A percentile compares a stretch with the other conserved stretches of the same genome.
phyloP scores from a whole-genome alignment of 2,888 invertebrate species.

The Colostygia pectinataria region DNA sequence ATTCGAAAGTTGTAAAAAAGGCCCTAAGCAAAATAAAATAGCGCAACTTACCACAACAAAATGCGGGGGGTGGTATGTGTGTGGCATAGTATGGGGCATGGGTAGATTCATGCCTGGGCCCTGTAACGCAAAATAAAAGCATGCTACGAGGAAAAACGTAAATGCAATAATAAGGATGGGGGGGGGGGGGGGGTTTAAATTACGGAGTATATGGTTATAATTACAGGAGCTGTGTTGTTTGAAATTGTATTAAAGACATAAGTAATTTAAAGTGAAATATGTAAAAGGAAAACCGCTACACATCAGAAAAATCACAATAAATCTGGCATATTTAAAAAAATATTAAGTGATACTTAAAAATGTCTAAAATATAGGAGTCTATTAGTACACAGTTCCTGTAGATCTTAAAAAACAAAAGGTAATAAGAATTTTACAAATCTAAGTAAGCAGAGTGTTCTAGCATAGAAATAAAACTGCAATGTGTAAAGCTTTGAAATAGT shows the following conservation, averaged over 20 bases:
- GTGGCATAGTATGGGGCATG: constrained; percentile 80
- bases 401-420: neutral
- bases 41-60: constrained; percentile 78
- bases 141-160: constrained; percentile 68
- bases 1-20: too few species aligned
- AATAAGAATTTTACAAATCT: constrained; percentile 11
- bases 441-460: constrained; percentile 24
- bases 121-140: constrained; percentile 77
- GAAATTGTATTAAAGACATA: too few species aligned
- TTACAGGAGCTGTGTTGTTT: constrained; percentile 17
- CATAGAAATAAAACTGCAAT: constrained; percentile 41
- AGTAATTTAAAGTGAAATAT: too few species aligned
- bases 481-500: constrained; percentile 44
- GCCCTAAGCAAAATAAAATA: constrained; percentile 39
- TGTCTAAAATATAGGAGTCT: neutral
- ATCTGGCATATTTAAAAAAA: too few species aligned
- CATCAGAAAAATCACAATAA: too few species aligned
- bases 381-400: constrained; percentile 11
- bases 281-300: too few species aligned
- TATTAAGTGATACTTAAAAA: neutral
- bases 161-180: constrained; percentile 43
- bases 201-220: constrained; percentile 3
- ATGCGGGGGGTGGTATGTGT: constrained; percentile 82
- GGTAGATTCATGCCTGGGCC: constrained; percentile 80
- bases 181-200: constrained; percentile 20